Evolutionary conservation across 2,113 vertebrate species (phyloP), one percentile per base, ranked within the genome.

Genomic region (Verasper variegatus): DNA sequence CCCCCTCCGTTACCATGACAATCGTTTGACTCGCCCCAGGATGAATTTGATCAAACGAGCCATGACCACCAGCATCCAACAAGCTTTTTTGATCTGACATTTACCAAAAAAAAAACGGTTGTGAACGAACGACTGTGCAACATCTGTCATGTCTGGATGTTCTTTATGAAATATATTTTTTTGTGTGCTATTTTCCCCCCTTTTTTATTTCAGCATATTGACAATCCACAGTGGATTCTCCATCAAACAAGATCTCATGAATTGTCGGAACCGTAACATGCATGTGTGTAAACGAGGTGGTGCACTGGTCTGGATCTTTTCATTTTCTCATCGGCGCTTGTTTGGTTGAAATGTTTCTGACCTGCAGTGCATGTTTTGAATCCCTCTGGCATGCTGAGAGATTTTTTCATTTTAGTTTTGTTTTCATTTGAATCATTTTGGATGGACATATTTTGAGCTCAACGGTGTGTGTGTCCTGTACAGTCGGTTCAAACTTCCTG

Each of bases 301-400:
- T 71, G 7, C 66, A 76, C 60, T 78, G 56, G n/a, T 78, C 56
- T 71, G 26, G 56, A 23, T 80, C 23, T 40, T 47, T 51, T 31
- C 1, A 18, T 49, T 61, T 52, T 18, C 26, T 6, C 66, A 68
- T 77, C n/a, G 13, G 20, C 31, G 2, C 52, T 66, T 69, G 35
- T 72, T 56, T 69, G 24, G 10, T 71, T 82, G 65, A 52, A 24
- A 80, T 69, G 20, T 12, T 71, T 77, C 67, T 15, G 83, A 76
- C 42, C 74, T 81, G 77, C 59, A 42, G 67, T 89, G 92, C 92
- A 92, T 93, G 92, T 84, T 87, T 90, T 87, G 59, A 51, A 71
- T 76, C 37, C 37, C 75, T 88, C 78, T 80, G 74, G 89, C 90
- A 91, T 93, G 92, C 83, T 78, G 72, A 73, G 69, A 76, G 51